Evolutionary conservation across 2,113 vertebrate species (phyloP), one percentile per base, ranked within the genome.

Genomic region (Eulacestoma nigropectus): DNA sequence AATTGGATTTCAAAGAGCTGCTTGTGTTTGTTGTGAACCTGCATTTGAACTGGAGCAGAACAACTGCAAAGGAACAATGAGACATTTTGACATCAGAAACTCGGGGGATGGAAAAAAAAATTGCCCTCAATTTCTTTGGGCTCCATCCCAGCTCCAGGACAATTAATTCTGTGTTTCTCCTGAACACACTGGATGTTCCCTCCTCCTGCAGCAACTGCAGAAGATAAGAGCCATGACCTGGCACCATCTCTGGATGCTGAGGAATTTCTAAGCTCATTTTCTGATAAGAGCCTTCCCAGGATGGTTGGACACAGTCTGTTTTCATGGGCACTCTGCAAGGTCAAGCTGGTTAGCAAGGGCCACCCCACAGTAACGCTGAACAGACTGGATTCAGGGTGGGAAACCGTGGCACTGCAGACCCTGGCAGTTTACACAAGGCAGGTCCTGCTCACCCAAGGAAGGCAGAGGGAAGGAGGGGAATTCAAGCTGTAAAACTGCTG

Each of bases 221-320:
- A 35, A 96, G 95, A 96, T 95, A 93, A 96, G 88, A 86, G 68
- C 79, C 2, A 3, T 27, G 85, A 75, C 76, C 90, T 96, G 93
- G 96, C 93, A 95, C n/a, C 1, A 9, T 16, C 60, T 68, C 79
- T 52, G 70, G 63, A 50, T 83, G 78, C 87, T 70, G 85, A 94
- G 64, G 92, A 95, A 94, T 96, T 93, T 89, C 60, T 67, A 90
- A 80, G 64, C 73, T 93, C 59, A 68, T 96, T 93, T 94, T 90
- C 83, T 93, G 93, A 94, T 96, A 93, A 94, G 84, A 85, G 27
- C 39, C 50, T 77, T n/a, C 68, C 30, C 47, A 27, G 75, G 32
- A 60, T 63, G 72, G 46, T 70, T 90, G 49, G 53, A 74, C 67
- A 55, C 27, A 53, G 39, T 25, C 46, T 60, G 29, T 79, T 83